A percentile compares a stretch with the other conserved stretches of the same genome.
phyloP scores from a whole-genome alignment of 2,113 vertebrate genomes.

The Phalacrocorax aristotelis region DNA sequence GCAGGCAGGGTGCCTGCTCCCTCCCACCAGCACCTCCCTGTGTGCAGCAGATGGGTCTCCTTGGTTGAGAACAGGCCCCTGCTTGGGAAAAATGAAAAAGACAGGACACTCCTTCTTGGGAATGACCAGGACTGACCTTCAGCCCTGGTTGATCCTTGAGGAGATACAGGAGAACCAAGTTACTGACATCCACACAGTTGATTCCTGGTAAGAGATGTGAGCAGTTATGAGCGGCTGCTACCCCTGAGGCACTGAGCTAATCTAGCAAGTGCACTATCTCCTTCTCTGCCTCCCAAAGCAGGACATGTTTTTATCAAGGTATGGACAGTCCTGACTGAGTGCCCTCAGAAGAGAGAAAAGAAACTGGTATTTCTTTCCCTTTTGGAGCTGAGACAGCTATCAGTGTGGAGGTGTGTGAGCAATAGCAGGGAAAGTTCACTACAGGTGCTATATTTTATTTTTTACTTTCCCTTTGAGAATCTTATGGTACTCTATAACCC shows the following conservation, averaged over 20 bases:
- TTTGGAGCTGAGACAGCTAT: not conserved
- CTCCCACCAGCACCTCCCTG: not conserved
- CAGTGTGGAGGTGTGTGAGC: not conserved
- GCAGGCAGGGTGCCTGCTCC: not conserved
- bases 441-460: not conserved
- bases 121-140: not conserved
- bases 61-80: not conserved
- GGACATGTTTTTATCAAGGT: not conserved
- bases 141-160: not conserved
- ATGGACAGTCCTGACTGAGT: not conserved
- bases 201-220: not conserved
- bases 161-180: not conserved
- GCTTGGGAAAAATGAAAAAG: not conserved
- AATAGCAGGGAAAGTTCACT: not conserved
- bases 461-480: not conserved
- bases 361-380: not conserved
- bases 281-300: not conserved
- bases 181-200: rapidly evolving
- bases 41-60: not conserved
- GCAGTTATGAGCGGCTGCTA: not conserved
- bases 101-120: not conserved
- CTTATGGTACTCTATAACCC: not conserved
- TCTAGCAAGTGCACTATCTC: not conserved
- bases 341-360: not conserved
- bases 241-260: not conserved